Evolutionary conservation across 2,797 vertebrate species (phyloP).

Genomic region (Aquila chrysaetos): DNA sequence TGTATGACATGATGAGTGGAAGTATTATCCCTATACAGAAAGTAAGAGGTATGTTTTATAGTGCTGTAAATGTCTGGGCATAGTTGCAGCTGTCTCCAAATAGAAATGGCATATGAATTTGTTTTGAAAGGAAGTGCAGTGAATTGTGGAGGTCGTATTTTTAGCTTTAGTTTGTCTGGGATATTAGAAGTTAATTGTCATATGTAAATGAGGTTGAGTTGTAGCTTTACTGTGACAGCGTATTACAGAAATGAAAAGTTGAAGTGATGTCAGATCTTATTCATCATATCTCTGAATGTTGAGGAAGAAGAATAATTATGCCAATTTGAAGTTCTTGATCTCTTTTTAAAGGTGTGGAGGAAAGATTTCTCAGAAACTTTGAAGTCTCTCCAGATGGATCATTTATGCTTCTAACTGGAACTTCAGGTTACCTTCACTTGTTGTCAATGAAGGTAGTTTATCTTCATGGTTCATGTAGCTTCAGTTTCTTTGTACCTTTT

Average conservation of each 20-base stretch:
- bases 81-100: background rate
- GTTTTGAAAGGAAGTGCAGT: background rate
- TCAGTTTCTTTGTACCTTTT: background rate
- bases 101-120: background rate
- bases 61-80: background rate
- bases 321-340: background rate
- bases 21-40: constrained; percentile 79
- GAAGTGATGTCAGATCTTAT: background rate
- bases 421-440: constrained; percentile 87
- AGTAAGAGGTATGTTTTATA: constrained; percentile 79
- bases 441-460: constrained; percentile 86
- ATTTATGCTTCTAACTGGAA: constrained; percentile 84
- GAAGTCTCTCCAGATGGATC: constrained; percentile 89
- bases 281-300: background rate
- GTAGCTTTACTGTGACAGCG: background rate
- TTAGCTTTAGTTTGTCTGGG: background rate
- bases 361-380: constrained; percentile 84
- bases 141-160: background rate
- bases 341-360: constrained; percentile 80
- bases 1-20: constrained; percentile 95
- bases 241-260: background rate
- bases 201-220: background rate
- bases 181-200: background rate
- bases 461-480: background rate
- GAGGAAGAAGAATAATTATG: background rate